phyloP scores from a whole-genome alignment of 2,888 invertebrate genomes.

The Galeopsomyia nigrocyanea region DNA sequence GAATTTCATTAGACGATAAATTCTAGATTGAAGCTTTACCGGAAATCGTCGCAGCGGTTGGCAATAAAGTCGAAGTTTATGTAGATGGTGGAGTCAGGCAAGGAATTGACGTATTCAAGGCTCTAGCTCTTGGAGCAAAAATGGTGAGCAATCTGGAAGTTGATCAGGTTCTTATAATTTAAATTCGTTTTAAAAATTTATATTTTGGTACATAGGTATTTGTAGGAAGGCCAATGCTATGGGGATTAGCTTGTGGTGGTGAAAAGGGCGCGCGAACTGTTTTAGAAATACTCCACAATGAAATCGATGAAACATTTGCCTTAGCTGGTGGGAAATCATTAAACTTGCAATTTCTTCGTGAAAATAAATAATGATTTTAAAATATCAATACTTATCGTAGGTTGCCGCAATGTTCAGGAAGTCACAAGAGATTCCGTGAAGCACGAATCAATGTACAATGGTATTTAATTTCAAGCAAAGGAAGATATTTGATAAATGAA shows the following conservation, averaged over 20 bases:
- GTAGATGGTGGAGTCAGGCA: slow-evolving; percentile 88
- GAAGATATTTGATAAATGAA: too few relatives aligned
- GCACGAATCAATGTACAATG: too few relatives aligned
- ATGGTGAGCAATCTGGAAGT: slow-evolving; percentile 80
- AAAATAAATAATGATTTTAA: too few relatives aligned
- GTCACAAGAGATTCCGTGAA: too few relatives aligned
- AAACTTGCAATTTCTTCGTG: too few relatives aligned
- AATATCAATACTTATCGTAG: too few relatives aligned
- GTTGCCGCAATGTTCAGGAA: too few relatives aligned
- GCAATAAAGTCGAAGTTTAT: slow-evolving; percentile 81
- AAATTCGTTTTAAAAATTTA: too few relatives aligned
- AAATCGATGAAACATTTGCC: slow-evolving; percentile 82
- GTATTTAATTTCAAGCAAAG: too few relatives aligned
- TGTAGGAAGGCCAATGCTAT: slow-evolving; percentile 86
- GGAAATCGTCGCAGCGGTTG: slow-evolving; percentile 82
- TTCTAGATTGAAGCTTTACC: slow-evolving; percentile 84
- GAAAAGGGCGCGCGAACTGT: slow-evolving; percentile 82
- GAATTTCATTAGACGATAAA: slow-evolving; percentile 3
- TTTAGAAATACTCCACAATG: slow-evolving; percentile 79
- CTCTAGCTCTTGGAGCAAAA: slow-evolving; percentile 89
- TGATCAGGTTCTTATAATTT: too few relatives aligned
- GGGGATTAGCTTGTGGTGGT: slow-evolving; percentile 86
- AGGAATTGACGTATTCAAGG: slow-evolving; percentile 92
- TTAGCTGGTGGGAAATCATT: slow-evolving; percentile 71
- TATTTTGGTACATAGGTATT: slow-evolving; percentile 1